Base-by-base conservation (phyloP, 2,888 invertebrate genomes). In the Trimorus sp. region DNA sequence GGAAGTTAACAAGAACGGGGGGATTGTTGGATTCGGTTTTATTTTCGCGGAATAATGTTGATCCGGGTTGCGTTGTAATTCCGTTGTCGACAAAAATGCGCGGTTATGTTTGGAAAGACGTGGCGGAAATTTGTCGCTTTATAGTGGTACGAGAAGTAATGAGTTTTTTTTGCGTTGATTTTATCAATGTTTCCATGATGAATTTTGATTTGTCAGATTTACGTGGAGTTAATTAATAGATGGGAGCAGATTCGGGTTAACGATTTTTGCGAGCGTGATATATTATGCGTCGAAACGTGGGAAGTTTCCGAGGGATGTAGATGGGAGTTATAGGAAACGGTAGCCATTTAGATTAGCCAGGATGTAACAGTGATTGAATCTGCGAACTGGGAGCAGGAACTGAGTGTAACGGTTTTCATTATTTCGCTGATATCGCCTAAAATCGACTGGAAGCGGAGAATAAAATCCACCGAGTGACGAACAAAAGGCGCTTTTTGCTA, bases 1-100 rank as follows among this genome's bases (percentile, higher is more conserved):
- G 40, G 14, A 75, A 75, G 59, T 66, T 75, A 66, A 74, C 58
- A 65, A 58, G 58, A 74, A n/a, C n/a, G n/a, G n/a, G 58, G 14
- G 65, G 49, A 63, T 58, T 74, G 59, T 74, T 58, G 54, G 38
- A 51, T 42, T 42, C 49, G n/a, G 38, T 56, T 73, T 63, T 65
- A 54, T 63, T 73, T 48, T 8, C 12, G 16, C 4, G 16, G n/a
- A 58, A 58, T 12, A 45, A 45, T 45, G 45, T 45, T 45, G 1
- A 45, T 45, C 6, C 6, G 45, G n/a, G 11, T 3, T n/a, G 45
- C 45, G 11, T 12, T 45, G 45, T 6, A 45, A 45, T 45, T 45
- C n/a, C 45, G 11, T 45, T 45, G 45, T 45, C 45, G 45, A 45
- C 45, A 26, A 4, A 26, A 26, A 26, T 26, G 4, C 26, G 26